Percentiles rank a stretch among this genome's conserved stretches.
Evolutionary conservation across 2,797 vertebrate species (phyloP).

Genomic region (Novumbra hubbsi): DNA sequence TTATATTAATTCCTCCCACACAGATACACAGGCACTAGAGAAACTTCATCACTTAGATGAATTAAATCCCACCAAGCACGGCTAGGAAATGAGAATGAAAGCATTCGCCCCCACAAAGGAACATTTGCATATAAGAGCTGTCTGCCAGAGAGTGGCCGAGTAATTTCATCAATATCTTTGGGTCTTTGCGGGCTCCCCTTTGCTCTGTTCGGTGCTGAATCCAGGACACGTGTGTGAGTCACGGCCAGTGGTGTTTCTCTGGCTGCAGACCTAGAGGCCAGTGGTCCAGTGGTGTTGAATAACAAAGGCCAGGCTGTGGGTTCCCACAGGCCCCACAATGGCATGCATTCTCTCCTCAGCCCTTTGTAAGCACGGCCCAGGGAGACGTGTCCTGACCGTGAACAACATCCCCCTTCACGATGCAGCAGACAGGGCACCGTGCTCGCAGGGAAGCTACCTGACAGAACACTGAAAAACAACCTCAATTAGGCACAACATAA

Average conservation of each 20-base stretch:
- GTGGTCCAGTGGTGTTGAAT: slow-evolving; percentile 21
- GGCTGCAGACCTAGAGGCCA: slow-evolving; percentile 14
- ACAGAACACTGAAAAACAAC: slow-evolving; percentile 16
- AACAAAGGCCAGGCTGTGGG: slow-evolving; percentile 5
- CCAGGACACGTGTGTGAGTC: slow-evolving; percentile 1
- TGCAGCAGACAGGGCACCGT: neutral
- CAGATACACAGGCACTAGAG: neutral
- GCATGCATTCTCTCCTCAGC: neutral
- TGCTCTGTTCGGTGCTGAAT: neutral
- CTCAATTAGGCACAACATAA: slow-evolving; percentile 4
- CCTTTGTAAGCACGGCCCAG: neutral
- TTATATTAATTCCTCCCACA: neutral
- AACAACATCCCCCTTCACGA: slow-evolving; percentile 1
- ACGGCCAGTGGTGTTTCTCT: neutral
- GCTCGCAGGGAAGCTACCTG: slow-evolving; percentile 6
- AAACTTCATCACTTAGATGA: neutral
- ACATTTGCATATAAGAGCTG: neutral
- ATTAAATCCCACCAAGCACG: neutral
- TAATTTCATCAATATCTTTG: neutral
- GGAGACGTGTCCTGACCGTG: neutral
- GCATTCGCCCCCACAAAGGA: neutral
- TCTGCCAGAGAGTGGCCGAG: neutral
- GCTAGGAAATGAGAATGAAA: neutral
- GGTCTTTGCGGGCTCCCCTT: neutral
- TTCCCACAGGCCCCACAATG: slow-evolving; percentile 13